These are phyloP conservation scores for Nylanderia fulva DNA, from an alignment of 1,140 invertebrate genomes.

Conservation along the genomic window DNA sequence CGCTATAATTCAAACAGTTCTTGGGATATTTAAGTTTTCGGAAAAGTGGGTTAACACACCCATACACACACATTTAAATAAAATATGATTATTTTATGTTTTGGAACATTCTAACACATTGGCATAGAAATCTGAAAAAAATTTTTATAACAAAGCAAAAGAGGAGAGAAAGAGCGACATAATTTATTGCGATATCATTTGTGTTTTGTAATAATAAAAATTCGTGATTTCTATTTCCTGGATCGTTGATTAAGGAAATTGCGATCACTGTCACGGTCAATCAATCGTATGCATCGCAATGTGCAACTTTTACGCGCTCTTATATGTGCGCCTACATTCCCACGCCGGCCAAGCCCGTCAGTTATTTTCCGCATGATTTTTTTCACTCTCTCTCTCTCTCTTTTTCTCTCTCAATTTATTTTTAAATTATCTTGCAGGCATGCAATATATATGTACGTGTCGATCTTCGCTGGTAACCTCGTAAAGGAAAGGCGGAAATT, in stretches of 20 bases:
- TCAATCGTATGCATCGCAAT: constrained; percentile 1
- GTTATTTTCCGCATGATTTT: background rate
- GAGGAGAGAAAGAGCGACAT: background rate
- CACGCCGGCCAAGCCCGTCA: background rate
- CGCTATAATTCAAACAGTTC: too few species aligned
- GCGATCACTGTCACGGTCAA: constrained; percentile 34
- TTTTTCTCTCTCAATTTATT: background rate
- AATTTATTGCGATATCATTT: background rate
- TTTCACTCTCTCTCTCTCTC: background rate
- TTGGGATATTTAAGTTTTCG: too few species aligned
- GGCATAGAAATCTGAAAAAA: too few species aligned
- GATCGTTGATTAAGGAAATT: constrained; percentile 25
- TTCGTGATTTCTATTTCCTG: constrained; percentile 2
- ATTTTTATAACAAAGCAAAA: too few species aligned
- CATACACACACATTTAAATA: too few species aligned
- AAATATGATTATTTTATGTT: too few species aligned
- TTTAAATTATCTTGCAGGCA: background rate
- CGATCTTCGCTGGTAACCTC: background rate
- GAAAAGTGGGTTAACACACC: too few species aligned
- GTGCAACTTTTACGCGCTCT: background rate
- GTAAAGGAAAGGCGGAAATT: constrained; percentile 65
- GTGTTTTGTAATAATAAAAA: background rate
- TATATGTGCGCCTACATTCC: background rate
- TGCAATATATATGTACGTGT: background rate
- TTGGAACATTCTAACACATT: too few species aligned